A percentile compares a stretch with the other conserved stretches of the same genome.
Conservation (phyloP, 1,140 invertebrate species). For the Marisa cornuarietis region DNA sequence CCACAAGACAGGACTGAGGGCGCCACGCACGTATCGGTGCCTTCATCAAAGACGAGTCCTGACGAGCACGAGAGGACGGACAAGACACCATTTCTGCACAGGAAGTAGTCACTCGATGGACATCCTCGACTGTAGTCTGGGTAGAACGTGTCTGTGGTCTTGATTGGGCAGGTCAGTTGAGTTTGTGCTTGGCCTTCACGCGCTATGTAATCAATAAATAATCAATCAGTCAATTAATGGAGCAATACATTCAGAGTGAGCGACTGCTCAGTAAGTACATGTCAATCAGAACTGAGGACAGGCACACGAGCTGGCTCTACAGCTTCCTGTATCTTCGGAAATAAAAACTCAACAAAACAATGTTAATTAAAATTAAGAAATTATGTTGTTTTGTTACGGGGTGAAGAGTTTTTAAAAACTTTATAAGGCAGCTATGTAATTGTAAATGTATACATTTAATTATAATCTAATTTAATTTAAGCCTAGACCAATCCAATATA, state of each 20-base stretch:
- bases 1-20: neutral
- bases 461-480: too few species aligned
- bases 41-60: slow-evolving; percentile 10
- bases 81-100: neutral
- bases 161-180: neutral
- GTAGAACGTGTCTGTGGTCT: neutral
- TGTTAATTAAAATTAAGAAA: neutral
- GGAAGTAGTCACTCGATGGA: neutral
- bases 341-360: neutral
- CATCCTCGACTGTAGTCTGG: slow-evolving; percentile 6
- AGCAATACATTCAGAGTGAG: neutral
- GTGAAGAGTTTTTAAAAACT: too few species aligned
- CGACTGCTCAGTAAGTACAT: neutral
- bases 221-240: neutral
- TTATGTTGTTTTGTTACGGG: neutral
- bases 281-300: too few species aligned
- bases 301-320: neutral
- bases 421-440: too few species aligned
- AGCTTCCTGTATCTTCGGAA: neutral
- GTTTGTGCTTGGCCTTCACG: slow-evolving; percentile 3
- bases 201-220: neutral
- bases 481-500: too few species aligned
- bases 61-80: neutral
- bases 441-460: too few species aligned
- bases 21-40: neutral